A percentile compares a stretch with the other conserved stretches of the same genome.
Evolutionary conservation across 37 sponge, comb jelly and placozoan genomes (phyloP).

Genomic region (Crambe crambe): DNA sequence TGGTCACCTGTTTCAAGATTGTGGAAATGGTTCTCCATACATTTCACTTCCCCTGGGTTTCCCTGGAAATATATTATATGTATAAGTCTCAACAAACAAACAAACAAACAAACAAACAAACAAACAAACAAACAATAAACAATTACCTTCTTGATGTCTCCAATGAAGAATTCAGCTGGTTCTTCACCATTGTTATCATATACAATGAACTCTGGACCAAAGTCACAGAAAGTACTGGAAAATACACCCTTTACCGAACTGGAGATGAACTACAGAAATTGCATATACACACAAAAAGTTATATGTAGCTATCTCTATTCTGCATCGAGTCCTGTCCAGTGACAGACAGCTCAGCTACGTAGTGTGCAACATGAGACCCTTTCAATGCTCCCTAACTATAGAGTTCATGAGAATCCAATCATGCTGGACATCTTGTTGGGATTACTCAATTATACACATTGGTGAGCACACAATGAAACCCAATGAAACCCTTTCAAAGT

Average conservation of each 20-base stretch:
- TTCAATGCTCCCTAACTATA: too few species aligned
- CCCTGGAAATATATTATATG: conserved; percentile 43
- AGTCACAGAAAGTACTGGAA: conserved; percentile 90
- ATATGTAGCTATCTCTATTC: not conserved
- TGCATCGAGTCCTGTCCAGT: not conserved
- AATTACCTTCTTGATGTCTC: conserved; percentile 76
- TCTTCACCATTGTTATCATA: conserved; percentile 88
- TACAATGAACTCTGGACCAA: conserved; percentile 86
- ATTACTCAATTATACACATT: too few species aligned
- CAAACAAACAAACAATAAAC: not conserved
- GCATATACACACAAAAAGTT: not conserved
- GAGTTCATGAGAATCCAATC: not conserved
- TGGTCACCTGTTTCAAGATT: conserved; percentile 79
- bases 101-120: not conserved
- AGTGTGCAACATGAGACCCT: too few species aligned
- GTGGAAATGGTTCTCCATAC: conserved; percentile 74
- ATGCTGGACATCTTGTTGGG: too few species aligned
- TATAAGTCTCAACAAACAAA: not conserved
- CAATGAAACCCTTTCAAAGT: too few species aligned
- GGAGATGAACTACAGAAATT: conserved; percentile 71
- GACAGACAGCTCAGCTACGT: not conserved
- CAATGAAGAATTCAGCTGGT: conserved; percentile 76
- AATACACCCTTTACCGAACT: conserved; percentile 82
- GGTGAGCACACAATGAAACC: too few species aligned
- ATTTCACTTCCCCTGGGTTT: conserved; percentile 77